These are phyloP conservation scores for Nyleta sp. DNA, from an alignment of 2,888 invertebrate species.

Conservation along the genomic window DNA sequence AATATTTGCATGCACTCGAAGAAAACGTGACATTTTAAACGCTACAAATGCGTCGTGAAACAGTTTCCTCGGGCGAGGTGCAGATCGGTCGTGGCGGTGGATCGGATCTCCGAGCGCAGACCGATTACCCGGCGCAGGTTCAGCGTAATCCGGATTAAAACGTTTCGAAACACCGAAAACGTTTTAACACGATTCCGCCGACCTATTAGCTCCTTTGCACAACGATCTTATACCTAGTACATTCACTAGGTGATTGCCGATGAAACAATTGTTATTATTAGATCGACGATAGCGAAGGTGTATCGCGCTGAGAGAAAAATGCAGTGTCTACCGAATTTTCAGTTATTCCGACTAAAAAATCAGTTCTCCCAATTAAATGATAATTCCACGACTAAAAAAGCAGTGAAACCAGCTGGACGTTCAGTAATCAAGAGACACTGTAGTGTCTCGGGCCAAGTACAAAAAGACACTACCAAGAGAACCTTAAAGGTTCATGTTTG, in stretches of 20 bases:
- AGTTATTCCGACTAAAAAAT: too few species aligned
- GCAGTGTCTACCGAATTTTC: too few species aligned
- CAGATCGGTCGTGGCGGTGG: conserved; percentile 33
- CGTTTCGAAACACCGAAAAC: conserved; percentile 79
- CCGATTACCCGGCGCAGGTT: conserved; percentile 72
- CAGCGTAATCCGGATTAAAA: conserved; percentile 81
- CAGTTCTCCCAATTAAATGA: too few species aligned
- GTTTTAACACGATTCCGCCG: conserved; percentile 76
- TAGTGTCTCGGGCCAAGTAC: too few species aligned
- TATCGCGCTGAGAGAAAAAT: too few species aligned
- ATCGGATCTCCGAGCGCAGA: conserved; percentile 24
- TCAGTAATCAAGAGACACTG: too few species aligned
- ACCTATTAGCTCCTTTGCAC: conserved; percentile 39
- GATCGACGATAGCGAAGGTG: background rate
- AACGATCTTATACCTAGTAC: conserved; percentile 14
- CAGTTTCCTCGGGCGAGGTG: conserved; percentile 9
- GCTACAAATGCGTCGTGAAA: background rate
- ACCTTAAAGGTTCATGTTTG: too few species aligned
- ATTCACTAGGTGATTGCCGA: conserved; percentile 6
- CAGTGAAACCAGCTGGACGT: too few species aligned
- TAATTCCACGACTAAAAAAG: too few species aligned
- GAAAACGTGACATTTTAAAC: conserved; percentile 12
- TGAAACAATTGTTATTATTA: conserved; percentile 28
- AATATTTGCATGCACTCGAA: background rate
- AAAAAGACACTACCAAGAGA: too few species aligned